phyloP scores from a whole-genome alignment of 2,888 invertebrate genomes.

The Platycnemis pennipes region DNA sequence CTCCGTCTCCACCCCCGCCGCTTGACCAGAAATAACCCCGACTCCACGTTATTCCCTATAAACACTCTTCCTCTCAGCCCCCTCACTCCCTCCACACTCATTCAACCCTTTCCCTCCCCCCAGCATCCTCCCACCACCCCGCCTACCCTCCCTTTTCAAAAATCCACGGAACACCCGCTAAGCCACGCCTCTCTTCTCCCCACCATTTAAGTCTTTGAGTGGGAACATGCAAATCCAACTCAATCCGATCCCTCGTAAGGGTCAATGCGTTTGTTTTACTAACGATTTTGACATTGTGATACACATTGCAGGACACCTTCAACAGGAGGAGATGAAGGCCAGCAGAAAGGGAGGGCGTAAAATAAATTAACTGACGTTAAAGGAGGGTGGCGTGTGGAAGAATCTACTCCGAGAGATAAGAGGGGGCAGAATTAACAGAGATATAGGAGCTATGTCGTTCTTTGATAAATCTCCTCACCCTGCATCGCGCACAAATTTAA shows the following conservation, averaged over 20 bases:
- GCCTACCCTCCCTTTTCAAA: no score
- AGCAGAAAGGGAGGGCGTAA: background rate
- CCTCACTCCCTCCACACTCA: background rate
- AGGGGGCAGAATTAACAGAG: no score
- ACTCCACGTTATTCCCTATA: background rate
- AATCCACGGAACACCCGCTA: no score
- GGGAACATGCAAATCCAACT: background rate
- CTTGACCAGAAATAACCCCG: background rate
- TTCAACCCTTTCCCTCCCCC: background rate
- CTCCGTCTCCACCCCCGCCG: background rate
- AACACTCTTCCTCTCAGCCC: background rate
- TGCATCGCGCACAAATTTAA: no score
- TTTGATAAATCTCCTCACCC: no score
- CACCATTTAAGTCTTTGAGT: no score
- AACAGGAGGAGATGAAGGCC: background rate
- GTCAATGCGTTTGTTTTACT: background rate
- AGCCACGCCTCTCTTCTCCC: no score
- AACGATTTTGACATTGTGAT: background rate
- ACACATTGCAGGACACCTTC: background rate
- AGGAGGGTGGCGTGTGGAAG: background rate
- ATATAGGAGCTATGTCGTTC: no score
- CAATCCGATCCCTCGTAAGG: background rate
- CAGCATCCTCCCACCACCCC: no score
- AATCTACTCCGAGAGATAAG: no score
- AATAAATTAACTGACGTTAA: background rate